Evolutionary conservation across 1,140 invertebrate species (phyloP), one percentile per base, ranked within the genome.

Genomic region (Bombus soroeensis): DNA sequence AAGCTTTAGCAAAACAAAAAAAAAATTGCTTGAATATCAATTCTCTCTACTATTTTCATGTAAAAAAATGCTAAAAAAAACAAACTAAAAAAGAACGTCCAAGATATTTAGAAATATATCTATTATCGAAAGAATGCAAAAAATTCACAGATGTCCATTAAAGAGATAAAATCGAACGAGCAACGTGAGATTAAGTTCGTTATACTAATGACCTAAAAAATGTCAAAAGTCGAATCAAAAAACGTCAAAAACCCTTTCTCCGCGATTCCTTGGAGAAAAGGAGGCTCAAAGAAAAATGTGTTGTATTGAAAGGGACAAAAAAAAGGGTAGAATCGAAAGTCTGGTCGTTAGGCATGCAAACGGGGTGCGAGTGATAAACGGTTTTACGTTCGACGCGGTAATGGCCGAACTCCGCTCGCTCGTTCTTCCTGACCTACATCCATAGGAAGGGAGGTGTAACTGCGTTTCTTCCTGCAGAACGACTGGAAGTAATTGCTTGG

Each of bases 341-440:
- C 3, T 22, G 34, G 39, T 83, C 83, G 73, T 86, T 86, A 89
- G 28, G 53, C 43, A 89, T 83, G 57, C 57, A 68, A 64, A 70
- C 3, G 70, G 70, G 62, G 75, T 57, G 57, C 81, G 28, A 80
- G 41, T 81, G 72, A 66, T 89, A 80, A 86, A 89, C 70, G 79
- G 66, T 86, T 89, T 86, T 89, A 86, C 75, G 87, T 71, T 75
- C 87, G 83, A 74, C 83, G 25, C 34, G 41, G 73, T 89, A 73
- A 86, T 74, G 74, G 73, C 25, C 74, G 57, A 59, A 47, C 43
- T 64, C 68, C n/a, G 53, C 57, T 22, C 68, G 66, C 22, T 39
- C 39, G 41, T 80, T 43, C 57, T 72, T 80, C 83, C 68, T 85
- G 77, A 85, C 83, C 83, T 80, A 85, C 53, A 85, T 85, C 77